Evolutionary conservation across 2,113 vertebrate genomes (phyloP).

Genomic region (Xyliphius kryptos): DNA sequence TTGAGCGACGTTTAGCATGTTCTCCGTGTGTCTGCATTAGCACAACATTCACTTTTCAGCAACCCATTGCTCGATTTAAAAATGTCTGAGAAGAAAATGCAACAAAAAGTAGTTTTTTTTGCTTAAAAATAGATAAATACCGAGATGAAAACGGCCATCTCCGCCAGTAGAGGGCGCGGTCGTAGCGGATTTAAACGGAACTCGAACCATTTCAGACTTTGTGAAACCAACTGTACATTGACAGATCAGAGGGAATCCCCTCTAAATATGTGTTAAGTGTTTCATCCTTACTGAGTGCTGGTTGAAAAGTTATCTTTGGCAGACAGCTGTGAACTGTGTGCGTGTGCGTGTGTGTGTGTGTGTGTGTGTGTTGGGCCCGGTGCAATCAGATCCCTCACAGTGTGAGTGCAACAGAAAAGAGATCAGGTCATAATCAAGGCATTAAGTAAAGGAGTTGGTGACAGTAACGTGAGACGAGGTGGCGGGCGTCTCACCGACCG

Average conservation of each 20-base stretch:
- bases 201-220: too few species aligned
- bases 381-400: slow-evolving; percentile 59
- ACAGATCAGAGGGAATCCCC: slow-evolving; percentile 22
- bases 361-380: slow-evolving; percentile 24
- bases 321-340: slow-evolving; percentile 42
- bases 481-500: slow-evolving; percentile 48
- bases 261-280: slow-evolving; percentile 24
- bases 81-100: too few species aligned
- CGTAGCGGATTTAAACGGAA: too few species aligned
- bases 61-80: too few species aligned
- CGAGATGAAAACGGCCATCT: too few species aligned
- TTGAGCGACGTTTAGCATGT: too few species aligned
- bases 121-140: too few species aligned
- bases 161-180: too few species aligned
- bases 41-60: too few species aligned
- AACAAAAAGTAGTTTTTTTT: too few species aligned
- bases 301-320: slow-evolving; percentile 33
- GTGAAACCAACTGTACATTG: not conserved
- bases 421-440: slow-evolving; percentile 61
- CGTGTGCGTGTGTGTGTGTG: too few species aligned
- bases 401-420: slow-evolving; percentile 53
- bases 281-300: slow-evolving; percentile 6
- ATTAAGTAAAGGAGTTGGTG: slow-evolving; percentile 66
- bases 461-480: slow-evolving; percentile 60
- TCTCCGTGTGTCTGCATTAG: too few species aligned